Evolutionary conservation across 2,888 invertebrate species (phyloP).

Genomic region (Adela reaumurella): DNA sequence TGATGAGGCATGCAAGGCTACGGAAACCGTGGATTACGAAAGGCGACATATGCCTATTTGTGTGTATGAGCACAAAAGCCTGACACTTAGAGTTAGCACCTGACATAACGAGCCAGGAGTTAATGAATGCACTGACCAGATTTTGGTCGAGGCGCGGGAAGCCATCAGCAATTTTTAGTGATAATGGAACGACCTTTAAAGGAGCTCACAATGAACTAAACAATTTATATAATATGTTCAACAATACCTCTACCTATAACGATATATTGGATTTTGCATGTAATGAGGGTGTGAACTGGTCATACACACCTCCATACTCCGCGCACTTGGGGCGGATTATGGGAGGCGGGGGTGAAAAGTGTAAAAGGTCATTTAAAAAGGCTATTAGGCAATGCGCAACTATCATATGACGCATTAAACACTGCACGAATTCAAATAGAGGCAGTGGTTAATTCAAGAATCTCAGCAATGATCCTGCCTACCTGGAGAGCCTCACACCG

Average conservation of each 20-base stretch:
- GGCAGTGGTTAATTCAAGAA: neutral
- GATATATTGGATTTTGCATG: neutral
- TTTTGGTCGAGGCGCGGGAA: neutral
- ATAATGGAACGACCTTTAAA: neutral
- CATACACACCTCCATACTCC: neutral
- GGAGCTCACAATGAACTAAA: neutral
- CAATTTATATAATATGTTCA: neutral
- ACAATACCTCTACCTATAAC: neutral
- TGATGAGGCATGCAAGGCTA: neutral
- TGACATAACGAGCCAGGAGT: neutral
- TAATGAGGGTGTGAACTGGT: neutral
- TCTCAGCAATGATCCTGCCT: neutral
- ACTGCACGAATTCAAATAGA: neutral
- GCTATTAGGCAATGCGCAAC: neutral
- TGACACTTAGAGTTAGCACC: slow-evolving; percentile 1
- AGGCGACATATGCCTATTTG: neutral
- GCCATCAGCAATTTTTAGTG: neutral
- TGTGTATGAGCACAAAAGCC: slow-evolving; percentile 1
- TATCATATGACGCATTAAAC: neutral
- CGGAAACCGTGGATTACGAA: neutral
- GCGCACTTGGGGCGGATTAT: neutral
- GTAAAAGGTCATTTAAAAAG: neutral
- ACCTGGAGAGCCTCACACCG: neutral
- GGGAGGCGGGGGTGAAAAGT: neutral
- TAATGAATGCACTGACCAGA: neutral